Evolutionary conservation across 1,140 invertebrate genomes (phyloP).

Genomic region (Drosophila truncata): DNA sequence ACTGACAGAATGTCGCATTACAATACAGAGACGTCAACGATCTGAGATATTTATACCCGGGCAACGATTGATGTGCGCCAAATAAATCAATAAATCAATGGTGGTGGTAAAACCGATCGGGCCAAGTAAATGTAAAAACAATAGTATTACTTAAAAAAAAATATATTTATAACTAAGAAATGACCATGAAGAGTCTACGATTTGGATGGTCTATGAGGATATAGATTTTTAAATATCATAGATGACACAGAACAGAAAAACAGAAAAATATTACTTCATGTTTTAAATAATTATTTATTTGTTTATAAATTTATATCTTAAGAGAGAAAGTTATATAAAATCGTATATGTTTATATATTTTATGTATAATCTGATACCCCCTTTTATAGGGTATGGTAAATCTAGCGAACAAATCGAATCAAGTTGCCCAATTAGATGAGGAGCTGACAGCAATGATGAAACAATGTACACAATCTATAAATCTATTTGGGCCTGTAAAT

Average conservation of each 20-base stretch:
- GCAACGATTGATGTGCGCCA: conserved; percentile 25
- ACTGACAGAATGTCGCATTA: conserved; percentile 64
- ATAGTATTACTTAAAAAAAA: neutral
- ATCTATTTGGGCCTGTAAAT: conserved; percentile 22
- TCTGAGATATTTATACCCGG: conserved; percentile 6
- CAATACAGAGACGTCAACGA: conserved; percentile 14
- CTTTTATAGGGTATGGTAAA: conserved; percentile 1
- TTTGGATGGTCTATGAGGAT: neutral
- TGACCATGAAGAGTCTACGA: neutral
- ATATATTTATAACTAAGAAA: neutral
- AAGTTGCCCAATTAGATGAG: conserved; percentile 46
- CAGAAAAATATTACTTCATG: neutral
- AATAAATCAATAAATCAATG: conserved; percentile 28
- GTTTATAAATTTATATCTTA: too few relatives aligned
- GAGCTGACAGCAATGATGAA: conserved; percentile 46
- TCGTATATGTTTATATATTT: neutral
- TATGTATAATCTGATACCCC: neutral
- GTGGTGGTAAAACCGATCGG: neutral
- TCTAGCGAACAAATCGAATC: conserved; percentile 40
- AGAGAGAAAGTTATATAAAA: neutral
- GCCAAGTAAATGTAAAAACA: conserved; percentile 19
- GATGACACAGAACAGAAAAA: neutral
- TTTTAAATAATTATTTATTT: neutral
- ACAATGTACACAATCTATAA: conserved; percentile 39
- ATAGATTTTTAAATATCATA: neutral